Conservation (phyloP, 2,888 invertebrate genomes). For the Lochmaea capreae region DNA sequence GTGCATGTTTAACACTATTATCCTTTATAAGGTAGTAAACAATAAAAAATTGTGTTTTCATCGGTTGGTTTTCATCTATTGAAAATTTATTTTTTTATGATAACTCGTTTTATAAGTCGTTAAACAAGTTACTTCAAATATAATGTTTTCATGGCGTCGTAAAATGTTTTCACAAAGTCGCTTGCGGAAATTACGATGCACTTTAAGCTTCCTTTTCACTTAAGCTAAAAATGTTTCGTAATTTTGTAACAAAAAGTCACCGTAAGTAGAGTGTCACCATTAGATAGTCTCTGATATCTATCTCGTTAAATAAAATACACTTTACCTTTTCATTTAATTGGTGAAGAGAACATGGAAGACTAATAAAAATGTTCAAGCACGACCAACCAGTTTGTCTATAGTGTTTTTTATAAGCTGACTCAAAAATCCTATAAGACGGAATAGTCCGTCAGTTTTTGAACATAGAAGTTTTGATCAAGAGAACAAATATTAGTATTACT, state of each 20-base stretch:
- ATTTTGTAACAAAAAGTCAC: not conserved
- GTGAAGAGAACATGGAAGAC: no score
- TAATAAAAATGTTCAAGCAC: no score
- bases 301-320: no score
- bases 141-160: conserved; percentile 2
- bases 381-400: no score
- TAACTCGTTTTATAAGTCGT: not conserved
- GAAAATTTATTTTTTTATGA: not conserved
- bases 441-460: no score
- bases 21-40: no score
- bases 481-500: no score
- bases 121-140: not conserved
- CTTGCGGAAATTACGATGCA: conserved; percentile 4
- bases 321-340: no score
- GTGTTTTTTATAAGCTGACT: no score
- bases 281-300: not conserved
- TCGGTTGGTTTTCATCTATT: not conserved
- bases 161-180: conserved; percentile 4
- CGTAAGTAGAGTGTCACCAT: not conserved
- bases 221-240: not conserved
- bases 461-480: no score
- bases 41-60: not conserved
- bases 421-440: no score
- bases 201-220: conserved; percentile 1
- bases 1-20: no score